phyloP scores from a whole-genome alignment of 1,140 invertebrate genomes.

The Eupristina koningsbergeri region DNA sequence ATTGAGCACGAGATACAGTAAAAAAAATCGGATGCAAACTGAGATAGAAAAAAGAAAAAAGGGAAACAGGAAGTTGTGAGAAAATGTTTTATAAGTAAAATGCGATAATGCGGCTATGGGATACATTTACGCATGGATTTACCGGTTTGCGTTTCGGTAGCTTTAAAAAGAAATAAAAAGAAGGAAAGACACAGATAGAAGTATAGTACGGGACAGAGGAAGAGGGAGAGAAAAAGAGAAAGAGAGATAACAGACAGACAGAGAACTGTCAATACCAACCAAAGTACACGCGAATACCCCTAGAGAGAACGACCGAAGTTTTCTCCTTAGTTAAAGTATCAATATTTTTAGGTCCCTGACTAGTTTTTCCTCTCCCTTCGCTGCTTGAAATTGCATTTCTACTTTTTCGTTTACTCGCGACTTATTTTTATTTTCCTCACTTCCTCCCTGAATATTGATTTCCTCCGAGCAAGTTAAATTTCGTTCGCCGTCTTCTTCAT shows the following conservation, averaged over 20 bases:
- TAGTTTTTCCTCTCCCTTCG: conserved; percentile 37
- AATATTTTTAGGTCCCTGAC: conserved; percentile 63
- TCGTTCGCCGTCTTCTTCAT: background rate
- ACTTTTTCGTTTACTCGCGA: background rate
- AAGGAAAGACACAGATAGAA: background rate
- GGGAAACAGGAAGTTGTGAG: background rate
- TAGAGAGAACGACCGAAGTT: conserved; percentile 55
- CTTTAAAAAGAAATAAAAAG: background rate
- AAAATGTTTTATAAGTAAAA: conserved; percentile 24
- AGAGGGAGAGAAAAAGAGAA: too few species aligned
- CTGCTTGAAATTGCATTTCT: conserved; percentile 58
- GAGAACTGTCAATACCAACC: conserved; percentile 16
- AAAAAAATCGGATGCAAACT: background rate
- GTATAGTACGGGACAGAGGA: background rate
- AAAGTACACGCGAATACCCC: background rate
- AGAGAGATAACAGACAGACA: background rate
- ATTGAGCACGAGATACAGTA: too few species aligned
- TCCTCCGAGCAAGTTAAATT: background rate
- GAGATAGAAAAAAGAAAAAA: background rate
- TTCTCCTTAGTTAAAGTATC: conserved; percentile 65
- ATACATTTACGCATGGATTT: background rate
- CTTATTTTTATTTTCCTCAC: background rate
- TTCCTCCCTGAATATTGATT: conserved; percentile 32
- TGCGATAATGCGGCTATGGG: background rate
- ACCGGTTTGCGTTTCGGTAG: background rate